Conservation (phyloP, 2,113 vertebrate species). For the Saguinus imperator region DNA sequence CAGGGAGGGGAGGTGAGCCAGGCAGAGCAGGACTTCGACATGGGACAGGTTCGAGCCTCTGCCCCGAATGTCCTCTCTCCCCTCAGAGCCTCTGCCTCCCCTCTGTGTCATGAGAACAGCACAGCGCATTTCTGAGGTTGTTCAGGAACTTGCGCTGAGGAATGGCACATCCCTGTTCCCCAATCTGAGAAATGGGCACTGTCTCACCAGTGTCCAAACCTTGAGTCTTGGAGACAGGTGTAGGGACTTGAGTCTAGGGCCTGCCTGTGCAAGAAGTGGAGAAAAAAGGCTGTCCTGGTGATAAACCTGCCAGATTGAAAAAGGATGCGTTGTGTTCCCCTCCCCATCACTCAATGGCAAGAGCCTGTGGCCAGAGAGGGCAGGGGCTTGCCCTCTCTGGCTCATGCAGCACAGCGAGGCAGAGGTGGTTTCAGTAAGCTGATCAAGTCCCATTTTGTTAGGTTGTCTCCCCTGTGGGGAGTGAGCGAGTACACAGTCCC, state of each 20-base stretch:
- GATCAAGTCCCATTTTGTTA: neutral
- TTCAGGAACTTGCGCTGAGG: neutral
- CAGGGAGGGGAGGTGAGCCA: neutral
- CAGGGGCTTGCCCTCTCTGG: neutral
- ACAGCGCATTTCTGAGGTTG: neutral
- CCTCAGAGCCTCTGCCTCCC: neutral
- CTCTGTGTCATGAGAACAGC: neutral
- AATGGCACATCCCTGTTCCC: neutral
- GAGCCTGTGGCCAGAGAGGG: neutral
- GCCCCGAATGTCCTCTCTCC: neutral
- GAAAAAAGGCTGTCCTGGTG: neutral
- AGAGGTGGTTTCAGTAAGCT: neutral
- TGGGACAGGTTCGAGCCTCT: neutral
- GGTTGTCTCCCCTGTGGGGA: neutral
- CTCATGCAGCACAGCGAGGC: neutral
- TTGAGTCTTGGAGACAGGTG: neutral
- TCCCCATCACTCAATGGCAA: neutral
- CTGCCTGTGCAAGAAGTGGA: neutral
- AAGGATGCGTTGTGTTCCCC: neutral
- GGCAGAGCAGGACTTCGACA: neutral
- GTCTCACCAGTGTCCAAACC: neutral
- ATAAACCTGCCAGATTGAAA: neutral
- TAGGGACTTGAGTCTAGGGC: neutral
- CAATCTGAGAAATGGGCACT: neutral
- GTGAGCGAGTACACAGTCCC: neutral